A percentile compares a stretch with the other conserved stretches of the same genome.
Evolutionary conservation across 2,113 vertebrate species (phyloP).

Genomic region (rabbit (Oryctolagus cuniculus)): DNA sequence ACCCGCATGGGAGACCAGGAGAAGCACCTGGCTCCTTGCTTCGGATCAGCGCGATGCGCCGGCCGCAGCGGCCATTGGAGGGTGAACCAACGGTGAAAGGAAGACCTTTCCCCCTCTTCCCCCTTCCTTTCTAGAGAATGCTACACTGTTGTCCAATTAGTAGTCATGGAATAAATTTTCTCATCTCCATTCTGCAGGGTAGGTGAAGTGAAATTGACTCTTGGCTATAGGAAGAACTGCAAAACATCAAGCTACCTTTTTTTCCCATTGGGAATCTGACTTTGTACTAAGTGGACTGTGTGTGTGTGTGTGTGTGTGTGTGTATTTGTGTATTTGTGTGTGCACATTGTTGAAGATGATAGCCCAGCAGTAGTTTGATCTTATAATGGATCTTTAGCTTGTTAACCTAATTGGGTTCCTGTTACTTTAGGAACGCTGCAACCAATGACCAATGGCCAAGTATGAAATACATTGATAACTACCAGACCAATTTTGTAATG

Average conservation of each 20-base stretch:
- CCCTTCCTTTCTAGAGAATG: neutral
- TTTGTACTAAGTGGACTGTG: neutral
- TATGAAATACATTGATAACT: slow-evolving; percentile 7
- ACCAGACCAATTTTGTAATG: slow-evolving; percentile 17
- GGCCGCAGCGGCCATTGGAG: no score
- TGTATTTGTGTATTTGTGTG: neutral
- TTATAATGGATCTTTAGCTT: neutral
- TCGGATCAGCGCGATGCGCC: no score
- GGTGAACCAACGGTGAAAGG: no score
- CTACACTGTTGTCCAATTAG: neutral
- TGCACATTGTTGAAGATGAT: neutral
- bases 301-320: neutral
- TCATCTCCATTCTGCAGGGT: neutral
- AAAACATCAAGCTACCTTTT: neutral
- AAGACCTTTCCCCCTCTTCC: no score
- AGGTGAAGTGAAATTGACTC: neutral
- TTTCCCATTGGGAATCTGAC: neutral
- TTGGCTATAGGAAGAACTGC: neutral
- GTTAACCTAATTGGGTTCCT: neutral
- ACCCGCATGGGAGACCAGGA: no score
- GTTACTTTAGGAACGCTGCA: slow-evolving; percentile 23
- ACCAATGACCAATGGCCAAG: neutral
- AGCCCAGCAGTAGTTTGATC: neutral
- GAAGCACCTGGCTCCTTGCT: no score
- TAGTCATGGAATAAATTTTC: neutral